phyloP scores from a whole-genome alignment of 2,113 vertebrate species.

The Mus musculus region DNA sequence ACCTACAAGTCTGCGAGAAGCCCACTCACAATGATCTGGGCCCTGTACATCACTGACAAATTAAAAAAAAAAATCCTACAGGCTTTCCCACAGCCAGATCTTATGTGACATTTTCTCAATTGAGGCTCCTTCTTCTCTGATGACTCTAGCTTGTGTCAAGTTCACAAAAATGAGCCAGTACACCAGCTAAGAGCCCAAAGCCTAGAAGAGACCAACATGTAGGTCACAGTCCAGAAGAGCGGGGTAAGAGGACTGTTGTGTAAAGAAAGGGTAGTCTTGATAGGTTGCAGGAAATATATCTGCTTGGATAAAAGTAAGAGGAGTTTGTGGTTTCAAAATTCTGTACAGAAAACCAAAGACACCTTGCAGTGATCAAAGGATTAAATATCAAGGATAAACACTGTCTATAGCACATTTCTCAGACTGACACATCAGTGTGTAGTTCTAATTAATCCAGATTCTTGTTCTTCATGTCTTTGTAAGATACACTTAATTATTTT shows the following conservation, averaged over 20 bases:
- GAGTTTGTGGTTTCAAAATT: background rate
- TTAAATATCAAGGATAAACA: background rate
- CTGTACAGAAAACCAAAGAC: background rate
- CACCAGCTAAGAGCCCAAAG: background rate
- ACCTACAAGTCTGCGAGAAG: background rate
- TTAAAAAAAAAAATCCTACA: background rate
- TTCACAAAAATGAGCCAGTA: background rate
- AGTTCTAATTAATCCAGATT: background rate
- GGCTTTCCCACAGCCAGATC: background rate
- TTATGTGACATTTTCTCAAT: background rate
- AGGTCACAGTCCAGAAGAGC: background rate
- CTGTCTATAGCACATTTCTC: background rate
- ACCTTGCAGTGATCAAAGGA: background rate
- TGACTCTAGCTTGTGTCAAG: background rate
- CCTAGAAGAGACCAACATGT: background rate
- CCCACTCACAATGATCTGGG: too few species aligned
- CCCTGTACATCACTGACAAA: background rate
- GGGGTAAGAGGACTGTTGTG: background rate
- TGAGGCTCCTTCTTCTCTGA: background rate
- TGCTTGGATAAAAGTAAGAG: background rate
- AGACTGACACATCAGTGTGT: background rate
- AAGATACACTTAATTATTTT: background rate
- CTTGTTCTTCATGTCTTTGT: background rate
- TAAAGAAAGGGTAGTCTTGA: background rate
- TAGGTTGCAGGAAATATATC: background rate